Base-by-base conservation (phyloP, 2,888 invertebrate species). In the Aethes cnicana region DNA sequence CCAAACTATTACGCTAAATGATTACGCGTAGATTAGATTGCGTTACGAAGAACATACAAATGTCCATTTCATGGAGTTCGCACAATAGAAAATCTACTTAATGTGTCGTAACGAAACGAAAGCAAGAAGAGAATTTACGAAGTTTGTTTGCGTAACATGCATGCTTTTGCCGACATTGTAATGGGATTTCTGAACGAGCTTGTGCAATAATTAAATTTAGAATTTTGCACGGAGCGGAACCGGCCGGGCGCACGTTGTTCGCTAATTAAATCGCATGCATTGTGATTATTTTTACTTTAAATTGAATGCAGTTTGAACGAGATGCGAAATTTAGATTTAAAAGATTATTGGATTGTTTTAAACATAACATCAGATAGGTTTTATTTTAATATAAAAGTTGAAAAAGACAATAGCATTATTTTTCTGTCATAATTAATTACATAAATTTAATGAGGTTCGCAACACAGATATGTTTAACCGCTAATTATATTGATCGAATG, bases 51-150 rank as follows among this genome's bases (percentile, higher is more conserved):
- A 44, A 35, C 37, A 50, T 43, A 23, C 25, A 21, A 30, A 50
- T 14, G 16, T 20, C 21, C 42, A 23, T 43, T 47, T 42, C 20
- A 52, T 26, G 47, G 28, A 21, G 11, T n/a, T 23, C 47, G 32
- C 50, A 62, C 57, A 68, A 71, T 65, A 61, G 63, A 61, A 64
- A 50, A 37, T 44, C 14, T 32, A 23, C 44, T 25, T 64, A 62
- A 63, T 41, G 54, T 74, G 67, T 69, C 66, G 72, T 68, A 77
- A 75, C 66, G 63, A 56, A 72, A 73, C 62, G 76, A 77, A 77
- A 77, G 78, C 74, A 69, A 58, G 63, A 68, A 74, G 75, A 71
- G 73, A 74, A 59, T 67, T 68, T 56, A 64, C 64, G 59, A 63
- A 64, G 66, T 61, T n/a, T 52, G 52, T 68, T 74, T 71, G 73